Evolutionary conservation across 2,888 invertebrate genomes (phyloP).

Genomic region (Caradrina clavipalpis): DNA sequence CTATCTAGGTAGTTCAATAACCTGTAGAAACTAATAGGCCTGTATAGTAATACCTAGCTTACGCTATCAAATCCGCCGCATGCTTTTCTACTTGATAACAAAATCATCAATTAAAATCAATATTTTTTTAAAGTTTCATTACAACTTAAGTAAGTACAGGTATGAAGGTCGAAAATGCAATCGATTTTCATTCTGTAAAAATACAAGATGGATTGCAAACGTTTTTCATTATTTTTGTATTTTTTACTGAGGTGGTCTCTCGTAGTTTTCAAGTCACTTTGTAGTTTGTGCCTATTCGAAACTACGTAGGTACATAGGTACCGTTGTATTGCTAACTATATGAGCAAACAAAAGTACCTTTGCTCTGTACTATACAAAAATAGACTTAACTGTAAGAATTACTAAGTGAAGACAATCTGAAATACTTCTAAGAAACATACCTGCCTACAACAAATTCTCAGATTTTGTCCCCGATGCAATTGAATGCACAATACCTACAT

Average conservation of each 20-base stretch:
- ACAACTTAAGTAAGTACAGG: no score
- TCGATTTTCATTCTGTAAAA: not conserved
- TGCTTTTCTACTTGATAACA: no score
- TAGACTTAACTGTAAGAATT: constrained; percentile 13
- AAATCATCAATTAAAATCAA: no score
- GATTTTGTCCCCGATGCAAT: not conserved
- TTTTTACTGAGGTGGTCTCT: not conserved
- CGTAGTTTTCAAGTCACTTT: not conserved
- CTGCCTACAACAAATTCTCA: constrained; percentile 15
- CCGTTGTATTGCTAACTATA: no score
- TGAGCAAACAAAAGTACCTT: constrained; percentile 7
- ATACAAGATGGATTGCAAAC: not conserved
- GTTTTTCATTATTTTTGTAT: not conserved
- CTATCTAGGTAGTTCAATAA: no score
- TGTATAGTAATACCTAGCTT: no score
- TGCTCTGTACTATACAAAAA: constrained; percentile 15
- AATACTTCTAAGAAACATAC: constrained; percentile 6
- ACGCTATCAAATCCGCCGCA: no score
- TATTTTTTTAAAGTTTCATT: no score
- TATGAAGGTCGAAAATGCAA: not conserved
- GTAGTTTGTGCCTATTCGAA: constrained; percentile 10
- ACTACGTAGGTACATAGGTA: no score
- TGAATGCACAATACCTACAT: no score
- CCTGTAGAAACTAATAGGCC: no score
- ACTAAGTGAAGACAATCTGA: constrained; percentile 1